A percentile compares a stretch with the other conserved stretches of the same genome.
These are phyloP conservation scores for Oscheius sp. DNA, from an alignment of 2,888 invertebrate species.

Conservation along the genomic window DNA sequence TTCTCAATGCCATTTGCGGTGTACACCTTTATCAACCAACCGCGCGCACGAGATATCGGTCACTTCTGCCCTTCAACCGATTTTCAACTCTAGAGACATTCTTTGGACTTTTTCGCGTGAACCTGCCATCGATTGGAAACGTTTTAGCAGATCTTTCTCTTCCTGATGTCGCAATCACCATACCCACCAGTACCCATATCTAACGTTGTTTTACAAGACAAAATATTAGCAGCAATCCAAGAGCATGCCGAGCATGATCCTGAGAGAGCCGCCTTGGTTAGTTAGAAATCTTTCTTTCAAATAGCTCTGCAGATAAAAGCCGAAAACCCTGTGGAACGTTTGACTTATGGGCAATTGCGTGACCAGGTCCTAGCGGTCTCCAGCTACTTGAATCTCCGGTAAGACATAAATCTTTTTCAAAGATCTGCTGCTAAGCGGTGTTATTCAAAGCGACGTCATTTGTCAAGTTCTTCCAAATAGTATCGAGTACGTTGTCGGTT, in stretches of 20 bases:
- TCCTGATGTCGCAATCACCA: not conserved
- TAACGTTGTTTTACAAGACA: conserved; percentile 9
- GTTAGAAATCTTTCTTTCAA: not conserved
- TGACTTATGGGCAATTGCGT: conserved; percentile 10
- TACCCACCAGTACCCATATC: not conserved
- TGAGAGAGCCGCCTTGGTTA: conserved; percentile 14
- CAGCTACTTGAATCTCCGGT: conserved; percentile 14
- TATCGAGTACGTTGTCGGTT: conserved; percentile 56
- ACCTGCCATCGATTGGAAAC: no score
- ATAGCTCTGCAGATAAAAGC: conserved; percentile 26
- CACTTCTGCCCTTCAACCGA: no score
- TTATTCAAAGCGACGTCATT: conserved; percentile 55
- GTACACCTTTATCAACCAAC: no score
- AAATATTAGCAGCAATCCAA: conserved; percentile 6
- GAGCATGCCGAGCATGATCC: not conserved
- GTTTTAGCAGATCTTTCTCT: no score
- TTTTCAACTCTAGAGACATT: no score
- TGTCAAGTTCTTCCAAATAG: conserved; percentile 62
- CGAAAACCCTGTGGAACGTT: conserved; percentile 20
- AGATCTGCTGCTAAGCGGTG: conserved; percentile 32
- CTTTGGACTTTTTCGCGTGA: no score
- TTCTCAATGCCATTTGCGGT: no score
- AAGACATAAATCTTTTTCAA: not conserved
- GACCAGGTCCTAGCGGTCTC: not conserved
- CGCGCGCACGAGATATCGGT: no score